Evolutionary conservation across 2,797 vertebrate genomes (phyloP).

Genomic region (Capromys pilorides): DNA sequence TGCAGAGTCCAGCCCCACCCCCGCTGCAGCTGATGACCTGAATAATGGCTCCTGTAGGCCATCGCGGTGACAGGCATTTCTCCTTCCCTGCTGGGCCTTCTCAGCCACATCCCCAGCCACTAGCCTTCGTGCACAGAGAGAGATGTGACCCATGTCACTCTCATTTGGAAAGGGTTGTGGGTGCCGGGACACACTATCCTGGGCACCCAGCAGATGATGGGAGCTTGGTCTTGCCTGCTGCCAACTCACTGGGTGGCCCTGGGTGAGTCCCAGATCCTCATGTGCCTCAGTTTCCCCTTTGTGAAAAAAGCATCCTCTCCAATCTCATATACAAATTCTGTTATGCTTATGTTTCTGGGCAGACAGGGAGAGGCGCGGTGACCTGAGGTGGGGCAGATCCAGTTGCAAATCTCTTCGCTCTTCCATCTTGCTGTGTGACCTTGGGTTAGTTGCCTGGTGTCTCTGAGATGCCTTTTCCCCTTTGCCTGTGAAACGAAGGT

Average conservation of each 20-base stretch:
- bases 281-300: background rate
- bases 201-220: background rate
- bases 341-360: background rate
- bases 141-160: background rate
- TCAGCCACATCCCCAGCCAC: background rate
- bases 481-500: background rate
- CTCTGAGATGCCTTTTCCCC: background rate
- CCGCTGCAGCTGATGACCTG: conserved; percentile 89
- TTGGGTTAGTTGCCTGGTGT: accelerated
- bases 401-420: background rate
- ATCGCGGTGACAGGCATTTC: conserved; percentile 80
- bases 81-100: background rate
- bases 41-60: conserved; percentile 89
- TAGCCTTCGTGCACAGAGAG: background rate
- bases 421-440: background rate
- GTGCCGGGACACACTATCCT: background rate
- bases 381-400: background rate
- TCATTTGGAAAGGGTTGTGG: background rate
- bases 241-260: background rate
- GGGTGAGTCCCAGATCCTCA: background rate
- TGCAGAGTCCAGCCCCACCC: conserved; percentile 77
- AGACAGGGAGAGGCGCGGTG: background rate
- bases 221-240: background rate
- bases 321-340: background rate
- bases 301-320: background rate